Base-by-base conservation (phyloP, 2,113 vertebrate genomes). In the Hippopotamus amphibius region DNA sequence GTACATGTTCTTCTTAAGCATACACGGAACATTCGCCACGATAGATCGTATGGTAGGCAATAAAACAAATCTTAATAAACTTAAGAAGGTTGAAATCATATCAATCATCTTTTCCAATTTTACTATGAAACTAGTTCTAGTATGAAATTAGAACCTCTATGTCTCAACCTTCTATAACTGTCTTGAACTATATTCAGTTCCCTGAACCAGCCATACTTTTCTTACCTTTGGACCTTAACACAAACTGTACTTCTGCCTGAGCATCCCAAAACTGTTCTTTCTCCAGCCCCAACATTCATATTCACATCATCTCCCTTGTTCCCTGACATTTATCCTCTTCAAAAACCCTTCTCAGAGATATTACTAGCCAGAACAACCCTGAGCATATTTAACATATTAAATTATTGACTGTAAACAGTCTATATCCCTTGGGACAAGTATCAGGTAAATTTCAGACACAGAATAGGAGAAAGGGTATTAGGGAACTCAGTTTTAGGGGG, bases 371-470 rank as follows among this genome's bases (percentile, higher is more conserved):
- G 57, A 95, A 86, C 26, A 92, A 37, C 50, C 3, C 14, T 46
- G 17, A 92, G 11, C 5, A 26, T 74, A 85, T 65, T 68, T 90
- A 87, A 81, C 9, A 93, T 46, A 68, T 80, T 86, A 86, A 65
- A 89, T 77, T 63, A 77, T 3, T 57, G 59, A 92, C 43, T 88
- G 2, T 87, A 86, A 87, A 33, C 41, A 69, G 14, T 71, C 55
- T 74, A 2, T 43, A 85, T 92, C 21, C 92, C 28, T 79, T 66
- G n/a, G 48, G 41, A 94, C 9, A 92, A 89, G 7, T 71, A 88
- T 68, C 50, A 83, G 46, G 46, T 92, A 79, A 88, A 80, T 80
- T 95, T 89, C 30, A 96, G 55, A 5, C 28, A 96, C 33, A 88
- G 26, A 66, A 83, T 53, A 90, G 30, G 24, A 89, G 43, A 88